Evolutionary conservation across 1,140 invertebrate species (phyloP).

Genomic region (Ooceraea biroi): DNA sequence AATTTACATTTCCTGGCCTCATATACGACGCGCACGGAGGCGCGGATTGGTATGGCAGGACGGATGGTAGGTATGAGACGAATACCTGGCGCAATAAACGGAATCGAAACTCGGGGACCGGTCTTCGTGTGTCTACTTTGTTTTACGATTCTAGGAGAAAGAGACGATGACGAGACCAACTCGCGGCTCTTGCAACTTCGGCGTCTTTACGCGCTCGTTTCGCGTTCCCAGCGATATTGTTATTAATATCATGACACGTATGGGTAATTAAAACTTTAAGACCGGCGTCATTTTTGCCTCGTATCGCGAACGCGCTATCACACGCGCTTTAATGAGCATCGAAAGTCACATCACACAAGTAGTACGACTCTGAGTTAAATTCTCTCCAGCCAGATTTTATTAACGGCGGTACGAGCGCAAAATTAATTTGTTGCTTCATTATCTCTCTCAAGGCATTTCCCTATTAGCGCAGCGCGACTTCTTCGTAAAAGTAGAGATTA

Average conservation of each 20-base stretch:
- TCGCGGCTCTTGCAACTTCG: background rate
- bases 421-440: slow-evolving; percentile 59
- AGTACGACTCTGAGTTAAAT: background rate
- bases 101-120: slow-evolving; percentile 52
- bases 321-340: slow-evolving; percentile 45
- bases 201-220: background rate
- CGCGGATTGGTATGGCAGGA: slow-evolving; percentile 44
- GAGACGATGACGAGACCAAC: background rate
- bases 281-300: slow-evolving; percentile 50
- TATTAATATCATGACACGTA: slow-evolving; percentile 30
- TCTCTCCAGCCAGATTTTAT: slow-evolving; percentile 10
- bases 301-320: slow-evolving; percentile 16
- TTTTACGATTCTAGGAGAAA: slow-evolving; percentile 65
- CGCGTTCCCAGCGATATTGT: slow-evolving; percentile 9
- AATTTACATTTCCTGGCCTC: slow-evolving; percentile 77
- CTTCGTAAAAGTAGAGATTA: slow-evolving; percentile 32
- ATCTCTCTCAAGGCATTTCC: background rate
- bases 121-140: slow-evolving; percentile 43
- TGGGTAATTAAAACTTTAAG: slow-evolving; percentile 67
- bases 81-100: slow-evolving; percentile 58
- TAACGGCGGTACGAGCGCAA: background rate
- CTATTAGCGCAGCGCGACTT: slow-evolving; percentile 21
- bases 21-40: slow-evolving; percentile 31
- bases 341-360: background rate
- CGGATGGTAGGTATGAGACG: background rate